Evolutionary conservation across 1,140 invertebrate species (phyloP).

Genomic region (Goniozus legneri): DNA sequence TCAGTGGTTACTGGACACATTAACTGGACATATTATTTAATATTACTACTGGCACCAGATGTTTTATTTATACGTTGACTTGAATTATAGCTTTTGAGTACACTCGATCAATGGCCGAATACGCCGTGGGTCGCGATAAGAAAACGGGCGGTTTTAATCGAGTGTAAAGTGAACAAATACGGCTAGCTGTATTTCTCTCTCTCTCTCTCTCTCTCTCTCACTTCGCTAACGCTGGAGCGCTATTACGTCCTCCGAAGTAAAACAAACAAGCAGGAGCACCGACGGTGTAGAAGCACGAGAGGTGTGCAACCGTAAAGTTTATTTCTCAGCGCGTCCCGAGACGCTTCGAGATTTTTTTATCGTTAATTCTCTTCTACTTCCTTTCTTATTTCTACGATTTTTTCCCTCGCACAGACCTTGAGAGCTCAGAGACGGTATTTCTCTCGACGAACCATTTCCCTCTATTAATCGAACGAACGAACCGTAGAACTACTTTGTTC

Average conservation of each 20-base stretch:
- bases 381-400: neutral
- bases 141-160: neutral
- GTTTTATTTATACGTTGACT: too few relatives aligned
- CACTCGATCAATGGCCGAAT: too few relatives aligned
- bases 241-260: neutral
- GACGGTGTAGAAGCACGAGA: neutral
- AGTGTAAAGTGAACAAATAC: neutral
- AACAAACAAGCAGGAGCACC: neutral
- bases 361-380: neutral
- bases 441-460: neutral
- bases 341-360: conserved; percentile 1
- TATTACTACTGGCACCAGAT: too few relatives aligned
- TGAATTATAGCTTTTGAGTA: too few relatives aligned
- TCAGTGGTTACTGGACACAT: too few relatives aligned
- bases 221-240: too few relatives aligned
- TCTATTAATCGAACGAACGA: conserved; percentile 10
- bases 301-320: conserved; percentile 13
- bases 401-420: neutral
- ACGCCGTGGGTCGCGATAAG: too few relatives aligned
- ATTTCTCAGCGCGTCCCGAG: conserved; percentile 5
- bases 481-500: neutral
- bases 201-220: too few relatives aligned
- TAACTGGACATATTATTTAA: too few relatives aligned
- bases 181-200: neutral
- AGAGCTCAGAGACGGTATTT: too few relatives aligned